Base-by-base conservation (phyloP, 2,113 vertebrate species). In the Poecilia latipinna region DNA sequence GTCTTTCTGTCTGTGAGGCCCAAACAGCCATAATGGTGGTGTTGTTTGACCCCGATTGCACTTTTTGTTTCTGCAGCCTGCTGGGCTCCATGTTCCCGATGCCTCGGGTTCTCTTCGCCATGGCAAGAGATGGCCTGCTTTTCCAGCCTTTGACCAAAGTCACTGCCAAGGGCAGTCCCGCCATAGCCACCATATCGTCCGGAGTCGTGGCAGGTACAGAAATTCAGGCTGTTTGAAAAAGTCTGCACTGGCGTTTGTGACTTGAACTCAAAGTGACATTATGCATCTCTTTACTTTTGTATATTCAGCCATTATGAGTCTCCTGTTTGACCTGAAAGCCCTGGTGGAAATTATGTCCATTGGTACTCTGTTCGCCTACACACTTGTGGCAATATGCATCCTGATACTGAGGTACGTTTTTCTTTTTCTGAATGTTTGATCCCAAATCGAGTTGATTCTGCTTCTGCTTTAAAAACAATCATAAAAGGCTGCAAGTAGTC, bases 101-200 rank as follows among this genome's bases (percentile, higher is more conserved):
- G 96, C 96, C 96, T 39, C 91, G 94, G 26, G 96, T 97, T n/a
- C 82, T 97, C 42, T 96, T 96, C n/a, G 96, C 96, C 24, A 97
- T 97, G 96, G 96, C 96, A 22, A 93, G 92, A 86, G 96, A 97
- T 0, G 96, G 96, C 4, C 92, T 97, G 17, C 94, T 97, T 69
- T 97, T 96, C 83, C 88, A 87, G 32, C 88, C 91, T 5, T 85
- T 97, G 77, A 93, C 91, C 70, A 95, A 91, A 86, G 89, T 97
- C 51, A 96, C 91, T 13, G 4, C 54, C 24, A 93, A 74, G 37
- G 94, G 95, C 80, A 96, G 95, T 88, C 96, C 96, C 0, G 94
- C 95, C 39, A 32, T 96, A 54, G 96, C 96, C 29, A 97, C 94
- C 0, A 71, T 96, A 77, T 80, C 94, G 19, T 96, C 96, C 68